phyloP scores from a whole-genome alignment of 2,797 vertebrate genomes.

The Micrastur ruficollis region DNA sequence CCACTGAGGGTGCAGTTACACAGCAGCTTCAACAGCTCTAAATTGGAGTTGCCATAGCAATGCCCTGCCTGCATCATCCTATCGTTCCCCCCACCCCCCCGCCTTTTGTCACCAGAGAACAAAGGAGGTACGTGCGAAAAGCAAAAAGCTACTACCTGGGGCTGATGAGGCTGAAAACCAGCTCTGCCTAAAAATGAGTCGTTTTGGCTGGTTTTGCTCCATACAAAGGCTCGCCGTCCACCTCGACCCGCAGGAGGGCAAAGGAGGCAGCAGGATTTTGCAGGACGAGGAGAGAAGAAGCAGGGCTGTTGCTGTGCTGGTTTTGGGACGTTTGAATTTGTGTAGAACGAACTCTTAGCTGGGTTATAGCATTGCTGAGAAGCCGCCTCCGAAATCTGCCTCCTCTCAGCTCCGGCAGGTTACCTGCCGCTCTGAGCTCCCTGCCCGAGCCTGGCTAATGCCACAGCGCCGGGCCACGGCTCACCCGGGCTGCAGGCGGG shows the following conservation, averaged over 20 bases:
- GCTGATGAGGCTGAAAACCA: not conserved
- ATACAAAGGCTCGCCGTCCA: rapidly evolving
- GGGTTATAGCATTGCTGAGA: not conserved
- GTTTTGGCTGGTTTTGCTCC: not conserved
- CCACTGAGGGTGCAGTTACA: not conserved
- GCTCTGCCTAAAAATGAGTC: not conserved
- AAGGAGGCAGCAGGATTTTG: not conserved
- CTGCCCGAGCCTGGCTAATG: not conserved
- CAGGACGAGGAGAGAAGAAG: not conserved
- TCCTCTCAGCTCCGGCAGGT: not conserved
- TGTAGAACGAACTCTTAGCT: not conserved
- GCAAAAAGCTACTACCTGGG: not conserved
- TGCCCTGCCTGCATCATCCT: not conserved
- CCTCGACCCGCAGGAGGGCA: rapidly evolving
- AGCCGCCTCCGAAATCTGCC: not conserved
- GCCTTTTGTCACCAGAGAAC: not conserved
- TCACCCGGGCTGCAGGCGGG: rapidly evolving
- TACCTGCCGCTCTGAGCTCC: not conserved
- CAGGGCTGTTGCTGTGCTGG: not conserved
- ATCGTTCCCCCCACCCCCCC: not conserved
- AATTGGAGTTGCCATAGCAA: conserved; percentile 9
- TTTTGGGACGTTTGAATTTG: not conserved
- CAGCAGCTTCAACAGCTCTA: not conserved
- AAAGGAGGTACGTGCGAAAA: not conserved
- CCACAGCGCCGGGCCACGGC: not conserved